phyloP scores from a whole-genome alignment of 1,140 invertebrate species.

The Drosophila guanche region DNA sequence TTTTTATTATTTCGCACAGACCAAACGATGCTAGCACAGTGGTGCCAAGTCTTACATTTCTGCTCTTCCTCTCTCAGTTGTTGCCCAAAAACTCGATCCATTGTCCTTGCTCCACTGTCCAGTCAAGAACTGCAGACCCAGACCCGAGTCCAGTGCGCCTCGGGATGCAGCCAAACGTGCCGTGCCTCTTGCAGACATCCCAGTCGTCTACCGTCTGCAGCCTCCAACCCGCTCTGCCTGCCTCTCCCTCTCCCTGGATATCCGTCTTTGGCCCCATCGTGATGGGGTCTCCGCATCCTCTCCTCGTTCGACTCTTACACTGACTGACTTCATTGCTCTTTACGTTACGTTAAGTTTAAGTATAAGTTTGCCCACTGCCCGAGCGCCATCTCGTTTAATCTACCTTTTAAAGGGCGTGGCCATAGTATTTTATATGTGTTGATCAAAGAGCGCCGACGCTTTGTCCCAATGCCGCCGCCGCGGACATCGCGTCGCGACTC shows the following conservation, averaged over 20 bases:
- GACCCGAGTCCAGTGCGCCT: conserved; percentile 56
- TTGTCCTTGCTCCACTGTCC: conserved; percentile 49
- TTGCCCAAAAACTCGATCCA: background rate
- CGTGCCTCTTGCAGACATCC: conserved; percentile 53
- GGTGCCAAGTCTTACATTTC: conserved; percentile 6
- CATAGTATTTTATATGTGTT: conserved; percentile 83
- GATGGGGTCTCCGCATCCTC: conserved; percentile 1
- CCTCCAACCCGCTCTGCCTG: conserved; percentile 1
- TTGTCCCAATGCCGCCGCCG: conserved; percentile 57
- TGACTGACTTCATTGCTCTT: conserved; percentile 81
- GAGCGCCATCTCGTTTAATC: conserved; percentile 84
- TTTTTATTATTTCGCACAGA: conserved; percentile 68
- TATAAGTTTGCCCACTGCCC: conserved; percentile 73
- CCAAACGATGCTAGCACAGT: conserved; percentile 53
- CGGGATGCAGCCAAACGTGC: conserved; percentile 51
- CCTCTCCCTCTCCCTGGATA: background rate
- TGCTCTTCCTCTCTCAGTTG: no score
- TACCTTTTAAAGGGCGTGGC: conserved; percentile 83
- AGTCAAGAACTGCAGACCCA: conserved; percentile 39
- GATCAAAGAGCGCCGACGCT: conserved; percentile 82
- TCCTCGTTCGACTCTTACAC: conserved; percentile 38
- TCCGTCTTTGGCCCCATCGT: background rate
- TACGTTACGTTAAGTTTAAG: conserved; percentile 79
- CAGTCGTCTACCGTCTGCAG: conserved; percentile 37
- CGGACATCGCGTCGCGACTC: conserved; percentile 25